Evolutionary conservation across 2,113 vertebrate genomes (phyloP).

Genomic region (Protomyctophum bolini): DNA sequence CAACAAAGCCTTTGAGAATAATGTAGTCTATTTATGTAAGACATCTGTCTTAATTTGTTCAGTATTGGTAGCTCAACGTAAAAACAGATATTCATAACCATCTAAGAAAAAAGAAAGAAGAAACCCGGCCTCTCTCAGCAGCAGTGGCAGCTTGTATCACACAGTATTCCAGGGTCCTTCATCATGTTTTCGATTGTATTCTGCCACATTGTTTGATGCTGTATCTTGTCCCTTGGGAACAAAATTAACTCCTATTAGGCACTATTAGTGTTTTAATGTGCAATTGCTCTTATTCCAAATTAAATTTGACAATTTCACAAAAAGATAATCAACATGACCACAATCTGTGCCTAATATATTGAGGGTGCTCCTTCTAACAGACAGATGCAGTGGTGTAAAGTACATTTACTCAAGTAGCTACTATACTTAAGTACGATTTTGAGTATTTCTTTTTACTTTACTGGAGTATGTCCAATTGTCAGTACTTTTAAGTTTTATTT

Average conservation of each 20-base stretch:
- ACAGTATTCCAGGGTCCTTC: slow-evolving; percentile 29
- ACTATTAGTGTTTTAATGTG: slow-evolving; percentile 58
- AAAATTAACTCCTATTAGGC: slow-evolving; percentile 60
- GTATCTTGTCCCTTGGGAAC: slow-evolving; percentile 18
- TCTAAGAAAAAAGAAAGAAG: background rate
- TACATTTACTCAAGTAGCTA: no score
- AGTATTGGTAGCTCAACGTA: slow-evolving; percentile 15
- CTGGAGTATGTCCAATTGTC: no score
- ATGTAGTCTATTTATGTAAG: slow-evolving; percentile 4
- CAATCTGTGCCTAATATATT: slow-evolving; percentile 36
- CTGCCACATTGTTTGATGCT: slow-evolving; percentile 21
- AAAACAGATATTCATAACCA: slow-evolving; percentile 25
- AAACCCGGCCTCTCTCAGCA: slow-evolving; percentile 1
- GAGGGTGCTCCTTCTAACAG: slow-evolving; percentile 17
- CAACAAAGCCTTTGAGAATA: slow-evolving; percentile 10
- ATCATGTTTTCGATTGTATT: slow-evolving; percentile 28
- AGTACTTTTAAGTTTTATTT: no score
- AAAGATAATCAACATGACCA: slow-evolving; percentile 40
- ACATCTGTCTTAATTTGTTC: slow-evolving; percentile 13
- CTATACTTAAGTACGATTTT: no score
- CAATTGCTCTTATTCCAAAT: slow-evolving; percentile 54
- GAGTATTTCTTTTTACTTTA: no score
- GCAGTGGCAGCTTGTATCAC: slow-evolving; percentile 31
- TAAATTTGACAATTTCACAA: slow-evolving; percentile 63
- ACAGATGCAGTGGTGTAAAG: background rate